Percentiles rank a stretch among this genome's conserved stretches.
These are phyloP conservation scores for Macrosoma leucophasiata DNA, from an alignment of 2,888 invertebrate species.

Conservation along the genomic window DNA sequence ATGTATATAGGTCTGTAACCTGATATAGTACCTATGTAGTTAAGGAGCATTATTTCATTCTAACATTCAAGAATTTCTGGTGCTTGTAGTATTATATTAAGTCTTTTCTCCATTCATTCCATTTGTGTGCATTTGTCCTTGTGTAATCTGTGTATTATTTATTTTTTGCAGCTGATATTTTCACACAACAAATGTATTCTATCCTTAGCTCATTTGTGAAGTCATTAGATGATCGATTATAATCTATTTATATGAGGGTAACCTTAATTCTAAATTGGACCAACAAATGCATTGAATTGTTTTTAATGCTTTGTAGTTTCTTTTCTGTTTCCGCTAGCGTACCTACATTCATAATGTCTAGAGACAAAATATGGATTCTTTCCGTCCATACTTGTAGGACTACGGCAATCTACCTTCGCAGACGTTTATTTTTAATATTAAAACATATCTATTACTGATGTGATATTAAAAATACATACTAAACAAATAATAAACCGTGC, in stretches of 20 bases:
- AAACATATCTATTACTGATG: slow-evolving; percentile 39
- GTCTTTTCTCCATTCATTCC: slow-evolving; percentile 56
- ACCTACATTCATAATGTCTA: slow-evolving; percentile 8
- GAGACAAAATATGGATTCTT: slow-evolving; percentile 29
- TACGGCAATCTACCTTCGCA: slow-evolving; percentile 12
- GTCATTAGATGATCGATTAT: too few species aligned
- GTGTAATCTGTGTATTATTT: slow-evolving; percentile 17
- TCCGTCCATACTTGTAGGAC: slow-evolving; percentile 39
- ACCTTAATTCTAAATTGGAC: too few species aligned
- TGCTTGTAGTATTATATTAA: slow-evolving; percentile 68
- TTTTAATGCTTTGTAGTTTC: too few species aligned
- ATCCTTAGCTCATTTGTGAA: too few species aligned
- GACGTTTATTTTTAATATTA: slow-evolving; percentile 23
- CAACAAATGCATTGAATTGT: too few species aligned
- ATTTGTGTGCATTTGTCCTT: slow-evolving; percentile 49
- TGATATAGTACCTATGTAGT: slow-evolving; percentile 24
- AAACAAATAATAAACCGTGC: slow-evolving; percentile 7
- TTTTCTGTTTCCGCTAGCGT: too few species aligned
- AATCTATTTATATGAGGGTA: too few species aligned
- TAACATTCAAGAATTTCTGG: slow-evolving; percentile 58
- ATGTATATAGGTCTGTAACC: slow-evolving; percentile 13
- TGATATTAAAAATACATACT: slow-evolving; percentile 23
- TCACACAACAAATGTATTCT: neutral
- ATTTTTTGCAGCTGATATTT: neutral
- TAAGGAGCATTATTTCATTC: slow-evolving; percentile 36